A percentile compares a stretch with the other conserved stretches of the same genome.
Conservation (phyloP, 2,113 vertebrate genomes). For the Ariopsis seemanni region DNA sequence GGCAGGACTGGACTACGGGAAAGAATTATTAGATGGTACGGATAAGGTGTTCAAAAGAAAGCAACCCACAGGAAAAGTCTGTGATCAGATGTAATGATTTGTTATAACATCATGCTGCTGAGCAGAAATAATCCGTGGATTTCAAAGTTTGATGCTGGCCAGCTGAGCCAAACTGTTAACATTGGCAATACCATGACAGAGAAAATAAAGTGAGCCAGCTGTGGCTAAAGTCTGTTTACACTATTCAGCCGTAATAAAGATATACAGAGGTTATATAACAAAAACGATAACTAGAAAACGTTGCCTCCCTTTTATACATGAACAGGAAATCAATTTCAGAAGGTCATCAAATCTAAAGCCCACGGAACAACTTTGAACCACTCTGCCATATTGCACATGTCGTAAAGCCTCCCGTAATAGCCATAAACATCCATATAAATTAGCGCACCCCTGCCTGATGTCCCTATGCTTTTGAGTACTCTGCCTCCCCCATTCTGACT, state of each 20-base stretch:
- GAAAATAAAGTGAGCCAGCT: background rate
- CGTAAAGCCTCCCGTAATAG: constrained; percentile 8
- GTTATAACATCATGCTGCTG: background rate
- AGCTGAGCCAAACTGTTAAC: background rate
- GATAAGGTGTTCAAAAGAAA: background rate
- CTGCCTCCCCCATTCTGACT: constrained; percentile 23
- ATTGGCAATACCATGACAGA: background rate
- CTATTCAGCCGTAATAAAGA: background rate
- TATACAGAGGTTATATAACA: background rate
- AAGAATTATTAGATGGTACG: background rate
- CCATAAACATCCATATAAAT: constrained; percentile 37
- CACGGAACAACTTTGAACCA: background rate
- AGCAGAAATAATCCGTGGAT: background rate
- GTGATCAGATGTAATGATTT: constrained; percentile 4
- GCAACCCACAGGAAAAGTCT: background rate
- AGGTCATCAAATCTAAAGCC: background rate
- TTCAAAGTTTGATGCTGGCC: background rate
- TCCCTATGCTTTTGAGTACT: constrained; percentile 19
- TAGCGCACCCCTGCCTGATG: background rate
- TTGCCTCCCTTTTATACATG: background rate
- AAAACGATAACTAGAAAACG: background rate
- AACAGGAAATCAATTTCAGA: constrained; percentile 3
- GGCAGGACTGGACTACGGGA: background rate
- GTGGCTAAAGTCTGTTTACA: background rate
- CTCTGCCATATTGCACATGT: constrained; percentile 1